Base-by-base conservation (phyloP, 1,140 invertebrate species). In the Cydia strobilella region DNA sequence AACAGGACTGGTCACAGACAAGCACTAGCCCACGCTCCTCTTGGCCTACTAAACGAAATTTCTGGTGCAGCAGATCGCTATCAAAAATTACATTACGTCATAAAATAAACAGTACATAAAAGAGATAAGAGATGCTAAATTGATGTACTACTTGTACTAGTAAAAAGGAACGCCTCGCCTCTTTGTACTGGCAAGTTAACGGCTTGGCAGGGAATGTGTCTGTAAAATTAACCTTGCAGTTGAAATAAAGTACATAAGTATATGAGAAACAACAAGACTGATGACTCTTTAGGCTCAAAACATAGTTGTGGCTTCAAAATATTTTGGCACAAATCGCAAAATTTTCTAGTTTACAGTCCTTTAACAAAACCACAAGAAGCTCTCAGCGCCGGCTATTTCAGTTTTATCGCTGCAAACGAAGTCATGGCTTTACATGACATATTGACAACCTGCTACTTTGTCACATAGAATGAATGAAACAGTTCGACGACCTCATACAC, bases 1-100 rank as follows among this genome's bases (percentile, higher is more conserved):
- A 84, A 86, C 82, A 86, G 54, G 20, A 63, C 71, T 75, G 54
- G 54, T 69, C 27, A 69, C 20, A 69, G 31, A 39, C 27, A 69
- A 69, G 65, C 35, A 35, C 65, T n/a, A 35, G 9, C 65, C 65
- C 65, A 69, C 65, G 65, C 65, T 18, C 27, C 65, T 59, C 54
- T 59, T 35, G 65, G 65, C 65, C 65, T 35, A 42, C 65, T 69
- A 6, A 42, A 69, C 65, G 25, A 69, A 39, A 3, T 69, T 69
- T 66, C 27, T 66, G 63, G 63, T 35, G 65, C 27, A 69, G 27
- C 23, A 20, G 15, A 69, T 10, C n/a, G 10, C 20, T 59, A 23
- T 59, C 18, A 59, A 59, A 45, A 59, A 59, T 48, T 51, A 23
- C 54, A 59, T 20, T 59, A 2, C 20, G 20, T 51, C 48, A 51